A percentile compares a stretch with the other conserved stretches of the same genome.
Conservation (phyloP, 2,797 vertebrate species). For the Syngnathus acus region DNA sequence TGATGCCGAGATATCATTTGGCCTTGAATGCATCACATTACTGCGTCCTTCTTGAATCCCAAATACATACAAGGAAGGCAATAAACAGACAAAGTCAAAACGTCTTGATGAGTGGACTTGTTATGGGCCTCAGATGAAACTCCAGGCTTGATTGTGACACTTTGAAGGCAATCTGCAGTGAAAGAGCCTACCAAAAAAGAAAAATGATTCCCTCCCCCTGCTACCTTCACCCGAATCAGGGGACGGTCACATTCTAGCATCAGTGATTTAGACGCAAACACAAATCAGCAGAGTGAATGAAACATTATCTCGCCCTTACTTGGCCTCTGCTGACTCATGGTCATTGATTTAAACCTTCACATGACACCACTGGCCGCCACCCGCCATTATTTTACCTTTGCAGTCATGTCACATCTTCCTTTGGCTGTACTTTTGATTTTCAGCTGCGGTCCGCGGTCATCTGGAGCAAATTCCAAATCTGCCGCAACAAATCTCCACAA, state of each 20-base stretch:
- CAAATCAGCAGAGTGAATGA: background rate
- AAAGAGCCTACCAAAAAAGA: too few relatives aligned
- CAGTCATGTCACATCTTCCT: background rate
- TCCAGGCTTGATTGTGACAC: background rate
- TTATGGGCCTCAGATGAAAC: background rate
- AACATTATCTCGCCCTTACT: background rate
- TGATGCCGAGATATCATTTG: background rate
- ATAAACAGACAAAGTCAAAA: slow-evolving; percentile 1
- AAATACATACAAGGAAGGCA: background rate
- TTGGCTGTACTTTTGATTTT: background rate
- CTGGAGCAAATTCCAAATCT: background rate
- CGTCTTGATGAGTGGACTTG: background rate
- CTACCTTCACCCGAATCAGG: background rate
- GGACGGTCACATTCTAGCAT: background rate
- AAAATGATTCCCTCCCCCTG: background rate
- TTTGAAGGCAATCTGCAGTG: background rate
- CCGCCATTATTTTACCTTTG: background rate
- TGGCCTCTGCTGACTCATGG: background rate
- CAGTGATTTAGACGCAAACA: background rate
- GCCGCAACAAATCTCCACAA: background rate
- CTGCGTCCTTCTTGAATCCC: background rate
- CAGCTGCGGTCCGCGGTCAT: background rate
- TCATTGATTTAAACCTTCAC: background rate
- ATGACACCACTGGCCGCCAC: background rate
- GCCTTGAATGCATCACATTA: background rate